phyloP scores from a whole-genome alignment of 2,113 vertebrate genomes.

The Nycticebus coucang region DNA sequence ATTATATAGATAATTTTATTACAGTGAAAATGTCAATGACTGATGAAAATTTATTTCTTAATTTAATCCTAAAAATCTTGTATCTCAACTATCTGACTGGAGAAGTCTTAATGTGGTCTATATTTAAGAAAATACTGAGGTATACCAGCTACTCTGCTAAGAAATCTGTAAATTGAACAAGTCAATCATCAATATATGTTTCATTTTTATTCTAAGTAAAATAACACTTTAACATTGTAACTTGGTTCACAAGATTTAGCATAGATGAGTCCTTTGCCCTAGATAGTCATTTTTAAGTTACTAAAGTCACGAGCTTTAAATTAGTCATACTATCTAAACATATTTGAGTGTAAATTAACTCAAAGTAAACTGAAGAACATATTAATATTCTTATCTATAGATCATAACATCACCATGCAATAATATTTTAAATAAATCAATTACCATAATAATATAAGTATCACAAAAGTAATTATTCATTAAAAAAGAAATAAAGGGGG shows the following conservation, averaged over 20 bases:
- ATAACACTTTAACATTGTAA: neutral
- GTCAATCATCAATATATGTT: neutral
- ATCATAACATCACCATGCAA: neutral
- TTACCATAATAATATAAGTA: neutral
- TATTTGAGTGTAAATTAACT: neutral
- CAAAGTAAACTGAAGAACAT: neutral
- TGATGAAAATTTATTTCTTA: neutral
- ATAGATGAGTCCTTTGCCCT: neutral
- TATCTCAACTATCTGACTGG: neutral
- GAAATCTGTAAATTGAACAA: neutral
- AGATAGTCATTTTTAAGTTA: neutral
- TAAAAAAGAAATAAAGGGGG: neutral
- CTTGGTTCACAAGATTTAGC: neutral
- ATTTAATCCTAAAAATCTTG: neutral
- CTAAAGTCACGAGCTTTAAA: neutral
- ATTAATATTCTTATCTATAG: neutral
- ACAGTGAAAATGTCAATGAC: neutral
- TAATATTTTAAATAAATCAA: neutral
- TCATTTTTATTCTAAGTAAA: neutral
- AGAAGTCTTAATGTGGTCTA: neutral
- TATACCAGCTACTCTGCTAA: neutral
- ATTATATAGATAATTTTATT: neutral
- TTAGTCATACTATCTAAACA: neutral
- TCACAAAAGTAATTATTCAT: neutral
- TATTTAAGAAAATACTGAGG: neutral